Evolutionary conservation across 2,113 vertebrate genomes (phyloP).

Genomic region (Shinisaurus crocodilurus): DNA sequence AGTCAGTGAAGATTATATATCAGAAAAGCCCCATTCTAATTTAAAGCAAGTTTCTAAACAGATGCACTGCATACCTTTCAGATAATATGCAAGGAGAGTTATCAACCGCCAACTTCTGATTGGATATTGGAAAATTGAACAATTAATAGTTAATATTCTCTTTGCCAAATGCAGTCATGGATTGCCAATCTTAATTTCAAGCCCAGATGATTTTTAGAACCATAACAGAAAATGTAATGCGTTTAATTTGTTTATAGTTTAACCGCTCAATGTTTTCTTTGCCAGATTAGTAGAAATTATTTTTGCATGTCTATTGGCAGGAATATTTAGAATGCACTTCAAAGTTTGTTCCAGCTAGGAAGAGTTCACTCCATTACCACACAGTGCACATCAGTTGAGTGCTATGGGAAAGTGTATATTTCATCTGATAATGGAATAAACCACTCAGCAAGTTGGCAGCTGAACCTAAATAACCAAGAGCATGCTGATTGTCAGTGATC

Average conservation of each 20-base stretch:
- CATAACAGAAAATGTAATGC: constrained; percentile 46
- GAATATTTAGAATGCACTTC: constrained; percentile 17
- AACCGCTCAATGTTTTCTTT: constrained; percentile 53
- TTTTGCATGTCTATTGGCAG: constrained; percentile 51
- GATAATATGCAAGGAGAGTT: constrained; percentile 24
- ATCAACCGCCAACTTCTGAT: constrained; percentile 55
- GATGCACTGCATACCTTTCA: not conserved
- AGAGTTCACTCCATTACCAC: constrained; percentile 10
- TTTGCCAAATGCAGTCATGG: constrained; percentile 60
- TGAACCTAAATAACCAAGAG: not conserved
- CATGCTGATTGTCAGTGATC: not conserved
- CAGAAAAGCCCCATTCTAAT: constrained; percentile 16
- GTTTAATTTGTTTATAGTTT: constrained; percentile 62
- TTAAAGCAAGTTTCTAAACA: constrained; percentile 40
- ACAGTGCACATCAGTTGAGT: constrained; percentile 1
- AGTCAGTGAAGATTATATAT: not conserved
- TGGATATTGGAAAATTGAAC: constrained; percentile 59
- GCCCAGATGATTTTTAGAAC: constrained; percentile 56
- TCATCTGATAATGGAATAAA: constrained; percentile 16
- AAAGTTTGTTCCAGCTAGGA: constrained; percentile 19
- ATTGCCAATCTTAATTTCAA: constrained; percentile 74
- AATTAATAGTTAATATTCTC: constrained; percentile 70
- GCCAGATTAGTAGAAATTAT: constrained; percentile 45
- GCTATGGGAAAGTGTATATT: constrained; percentile 20
- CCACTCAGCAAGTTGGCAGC: not conserved